Evolutionary conservation across 2,113 vertebrate species (phyloP), one percentile per base, ranked within the genome.

Genomic region (Ictidomys tridecemlineatus): DNA sequence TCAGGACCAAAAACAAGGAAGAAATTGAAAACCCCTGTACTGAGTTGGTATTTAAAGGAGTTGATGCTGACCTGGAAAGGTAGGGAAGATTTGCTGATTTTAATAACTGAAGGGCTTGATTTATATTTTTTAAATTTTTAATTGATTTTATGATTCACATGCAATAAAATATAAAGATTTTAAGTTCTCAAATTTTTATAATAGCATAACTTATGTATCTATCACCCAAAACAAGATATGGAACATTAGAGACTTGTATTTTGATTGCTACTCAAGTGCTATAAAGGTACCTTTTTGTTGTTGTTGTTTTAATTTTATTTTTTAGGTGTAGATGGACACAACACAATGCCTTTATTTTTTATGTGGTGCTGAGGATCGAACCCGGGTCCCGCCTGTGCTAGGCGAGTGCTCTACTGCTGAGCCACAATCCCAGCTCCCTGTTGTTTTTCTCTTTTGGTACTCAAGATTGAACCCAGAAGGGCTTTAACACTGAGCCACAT

Each of bases 101-200:
- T 93, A 61, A 20, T 84, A 84, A 85, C 5, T 28, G 51, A 72
- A 63, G 53, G 34, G 4, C n/a, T 45, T 89, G n/a, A 78, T 32
- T 91, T 94, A 76, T 51, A 26, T 93, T 96, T 95, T 88, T 84
- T 94, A 76, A 42, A 26, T 93, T 96, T 95, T 88, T 84, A 88
- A 65, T 48, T 91, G 32, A 56, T 90, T 90, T 14, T 80, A 0
- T 93, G 67, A 95, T 85, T 94, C 56, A 73, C 42, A 61, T 61
- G 48, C 1, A 91, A 13, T 89, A 65, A 96, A 96, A 94, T 70
- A 4, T 65, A 12, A 8, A 95, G 32, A 51, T 87, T 18, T 39
- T 91, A 92, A 88, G 14, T 94, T 37, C 22, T 83, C 28, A 80
- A 94, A 93, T 48, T 94, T 94, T 85, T 4, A 30, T 4, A 87